Base-by-base conservation (phyloP, 2,888 invertebrate species). In the Apodemia hepburni region DNA sequence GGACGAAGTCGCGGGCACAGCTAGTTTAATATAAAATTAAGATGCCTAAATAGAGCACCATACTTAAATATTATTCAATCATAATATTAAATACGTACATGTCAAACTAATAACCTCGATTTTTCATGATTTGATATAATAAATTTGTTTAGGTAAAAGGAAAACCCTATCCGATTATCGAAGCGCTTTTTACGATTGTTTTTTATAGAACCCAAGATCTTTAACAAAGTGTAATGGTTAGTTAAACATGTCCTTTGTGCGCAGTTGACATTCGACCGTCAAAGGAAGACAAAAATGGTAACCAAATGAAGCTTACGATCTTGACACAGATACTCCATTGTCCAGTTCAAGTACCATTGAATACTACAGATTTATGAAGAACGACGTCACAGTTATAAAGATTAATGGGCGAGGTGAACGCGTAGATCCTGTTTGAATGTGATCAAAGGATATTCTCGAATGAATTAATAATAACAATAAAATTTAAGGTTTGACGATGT, bases 271-370 rank as follows among this genome's bases (percentile, higher is more conserved):
- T 78, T 78, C 71, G 78, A 73, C 75, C 81, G 74, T 82, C 78
- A 71, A 74, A 75, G 72, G 75, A 75, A 80, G 76, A 83, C 81
- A 83, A 82, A 81, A 38, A 15, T 42, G 42, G 42, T 38, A 68
- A 72, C 68, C 66, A 65, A 66, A 66, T 66, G 70, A 71, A 76
- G 51, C 51, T 11, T 22, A 73, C 75, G 82, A 73, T 82, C 84
- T 83, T 87, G 84, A 85, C 85, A 85, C 76, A 77, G 60, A 64
- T 64, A 60, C 58, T 57, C 49, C 54, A 51, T 62, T 59, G 62
- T 58, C 22, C 60, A 15, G 51, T 6, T 22, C 51, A 12, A 54
- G 51, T 51, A 54, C 42, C 42, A 42, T 42, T 42, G 42, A 42
- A 38, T 15, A 15, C 51, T 27, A 54, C 15, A 54, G 22, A 54